Conservation (phyloP, 2,113 vertebrate genomes). For the Hemiprocne comata region DNA sequence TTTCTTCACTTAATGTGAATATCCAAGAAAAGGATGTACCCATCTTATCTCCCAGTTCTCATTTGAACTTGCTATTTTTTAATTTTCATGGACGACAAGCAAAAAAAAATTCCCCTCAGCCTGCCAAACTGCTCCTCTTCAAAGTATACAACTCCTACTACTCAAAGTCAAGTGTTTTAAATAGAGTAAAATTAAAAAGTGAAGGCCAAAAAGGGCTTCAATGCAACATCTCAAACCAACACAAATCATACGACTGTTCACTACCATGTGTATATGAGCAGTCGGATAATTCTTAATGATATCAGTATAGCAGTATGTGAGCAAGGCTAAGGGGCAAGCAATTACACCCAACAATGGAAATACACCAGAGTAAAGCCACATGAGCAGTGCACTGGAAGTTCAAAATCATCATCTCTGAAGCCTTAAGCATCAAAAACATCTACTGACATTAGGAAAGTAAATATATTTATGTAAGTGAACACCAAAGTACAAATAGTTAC, state of each 20-base stretch:
- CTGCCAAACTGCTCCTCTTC: not conserved
- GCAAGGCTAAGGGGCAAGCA: not conserved
- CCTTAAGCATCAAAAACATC: not conserved
- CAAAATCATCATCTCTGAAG: not conserved
- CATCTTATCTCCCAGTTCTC: not conserved
- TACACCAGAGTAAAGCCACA: not conserved
- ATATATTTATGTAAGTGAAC: not conserved
- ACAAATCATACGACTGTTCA: rapidly evolving
- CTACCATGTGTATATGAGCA: rapidly evolving
- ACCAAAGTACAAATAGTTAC: not conserved
- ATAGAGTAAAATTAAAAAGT: not conserved
- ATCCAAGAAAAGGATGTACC: not conserved
- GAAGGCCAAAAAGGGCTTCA: not conserved
- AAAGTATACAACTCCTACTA: not conserved
- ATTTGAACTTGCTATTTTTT: not conserved
- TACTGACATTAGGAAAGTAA: not conserved
- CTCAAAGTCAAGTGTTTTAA: not conserved
- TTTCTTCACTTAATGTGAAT: not conserved
- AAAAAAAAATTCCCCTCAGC: not conserved
- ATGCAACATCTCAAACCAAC: not conserved
- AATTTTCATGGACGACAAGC: not conserved
- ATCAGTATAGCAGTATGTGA: rapidly evolving
- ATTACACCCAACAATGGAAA: not conserved
- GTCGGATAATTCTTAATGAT: rapidly evolving
- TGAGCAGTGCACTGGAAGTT: not conserved